Percentiles rank a stretch among this genome's conserved stretches.
These are phyloP conservation scores for Agonopterix alstromeriana DNA, from an alignment of 2,888 invertebrate species.

Conservation along the genomic window DNA sequence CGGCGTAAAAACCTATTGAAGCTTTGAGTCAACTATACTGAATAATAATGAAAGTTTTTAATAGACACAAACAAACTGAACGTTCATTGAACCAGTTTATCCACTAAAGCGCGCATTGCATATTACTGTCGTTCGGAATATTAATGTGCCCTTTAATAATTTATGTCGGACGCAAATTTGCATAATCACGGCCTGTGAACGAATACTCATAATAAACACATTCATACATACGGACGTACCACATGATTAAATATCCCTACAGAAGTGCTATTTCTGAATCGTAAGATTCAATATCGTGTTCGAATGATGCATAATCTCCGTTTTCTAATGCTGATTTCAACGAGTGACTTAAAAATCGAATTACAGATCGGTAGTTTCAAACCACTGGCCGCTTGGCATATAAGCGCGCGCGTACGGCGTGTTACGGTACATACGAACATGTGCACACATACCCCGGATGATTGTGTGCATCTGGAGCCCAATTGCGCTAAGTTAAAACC, in stretches of 20 bases:
- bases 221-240: conserved; percentile 17
- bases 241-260: background rate
- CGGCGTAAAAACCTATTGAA: too few relatives aligned
- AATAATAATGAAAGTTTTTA: too few relatives aligned
- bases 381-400: background rate
- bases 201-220: conserved; percentile 37
- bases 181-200: conserved; percentile 70
- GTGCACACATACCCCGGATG: too few relatives aligned
- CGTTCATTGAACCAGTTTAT: conserved; percentile 40
- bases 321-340: too few relatives aligned
- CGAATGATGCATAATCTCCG: too few relatives aligned
- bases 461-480: too few relatives aligned
- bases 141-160: conserved; percentile 73
- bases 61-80: too few relatives aligned
- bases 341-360: too few relatives aligned
- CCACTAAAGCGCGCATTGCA: conserved; percentile 65
- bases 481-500: too few relatives aligned
- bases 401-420: background rate
- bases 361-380: background rate
- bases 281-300: too few relatives aligned
- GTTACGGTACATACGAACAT: background rate
- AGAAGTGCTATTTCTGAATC: too few relatives aligned
- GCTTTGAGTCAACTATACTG: too few relatives aligned
- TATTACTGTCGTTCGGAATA: conserved; percentile 70
- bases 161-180: conserved; percentile 72